Conservation (phyloP, 2,113 vertebrate genomes). For the Oxyruncus cristatus region DNA sequence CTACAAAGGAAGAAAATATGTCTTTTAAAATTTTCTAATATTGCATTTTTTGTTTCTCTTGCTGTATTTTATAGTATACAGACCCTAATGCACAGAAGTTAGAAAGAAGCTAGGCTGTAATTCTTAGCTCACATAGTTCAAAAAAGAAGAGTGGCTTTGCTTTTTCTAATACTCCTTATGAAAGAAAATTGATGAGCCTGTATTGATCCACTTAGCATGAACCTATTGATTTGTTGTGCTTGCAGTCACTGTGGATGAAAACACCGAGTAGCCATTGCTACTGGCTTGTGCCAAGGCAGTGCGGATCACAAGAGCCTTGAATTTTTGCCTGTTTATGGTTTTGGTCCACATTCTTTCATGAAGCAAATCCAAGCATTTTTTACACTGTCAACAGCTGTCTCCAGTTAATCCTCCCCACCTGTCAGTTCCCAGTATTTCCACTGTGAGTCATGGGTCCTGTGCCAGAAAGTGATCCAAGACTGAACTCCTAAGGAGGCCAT, state of each 20-base stretch:
- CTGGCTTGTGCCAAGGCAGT: background rate
- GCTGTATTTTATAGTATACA: background rate
- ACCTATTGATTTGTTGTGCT: background rate
- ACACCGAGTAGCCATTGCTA: background rate
- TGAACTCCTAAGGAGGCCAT: background rate
- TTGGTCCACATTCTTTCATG: background rate
- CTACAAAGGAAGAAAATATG: conserved; percentile 65
- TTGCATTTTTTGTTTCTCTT: background rate
- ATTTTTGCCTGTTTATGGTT: background rate
- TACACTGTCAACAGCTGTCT: background rate
- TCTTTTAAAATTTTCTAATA: background rate
- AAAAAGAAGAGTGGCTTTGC: background rate
- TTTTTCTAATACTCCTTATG: background rate
- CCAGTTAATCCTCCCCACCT: background rate
- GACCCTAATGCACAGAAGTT: background rate
- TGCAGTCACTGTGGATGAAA: background rate
- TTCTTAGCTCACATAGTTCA: background rate
- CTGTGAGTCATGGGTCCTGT: background rate
- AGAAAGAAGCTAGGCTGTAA: background rate
- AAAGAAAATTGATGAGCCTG: background rate
- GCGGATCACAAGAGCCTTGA: background rate
- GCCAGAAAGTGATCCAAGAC: background rate
- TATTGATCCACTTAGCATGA: background rate
- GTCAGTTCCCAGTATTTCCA: background rate
- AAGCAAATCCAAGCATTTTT: background rate